phyloP scores from a whole-genome alignment of 2,113 vertebrate genomes.

The Corythornis madagascariensis region DNA sequence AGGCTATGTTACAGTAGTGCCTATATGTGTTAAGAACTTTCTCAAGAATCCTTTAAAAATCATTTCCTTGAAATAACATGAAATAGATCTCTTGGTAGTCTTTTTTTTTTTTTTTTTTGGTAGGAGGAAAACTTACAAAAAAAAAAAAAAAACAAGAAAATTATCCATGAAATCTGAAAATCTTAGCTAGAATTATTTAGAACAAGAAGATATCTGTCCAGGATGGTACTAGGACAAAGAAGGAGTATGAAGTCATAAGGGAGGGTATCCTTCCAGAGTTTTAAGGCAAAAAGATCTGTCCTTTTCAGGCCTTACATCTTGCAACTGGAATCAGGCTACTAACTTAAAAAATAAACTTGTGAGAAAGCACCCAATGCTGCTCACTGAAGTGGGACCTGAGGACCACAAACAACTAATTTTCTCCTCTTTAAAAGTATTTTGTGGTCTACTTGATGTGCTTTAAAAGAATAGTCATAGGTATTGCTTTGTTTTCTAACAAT shows the following conservation, averaged over 20 bases:
- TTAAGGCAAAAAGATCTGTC: background rate
- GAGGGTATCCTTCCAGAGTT: background rate
- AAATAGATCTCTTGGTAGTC: background rate
- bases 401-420: background rate
- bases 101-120: background rate
- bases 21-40: background rate
- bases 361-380: background rate
- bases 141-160: background rate
- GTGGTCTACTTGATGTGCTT: background rate
- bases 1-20: conserved; percentile 41
- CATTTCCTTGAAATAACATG: background rate
- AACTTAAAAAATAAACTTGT: background rate
- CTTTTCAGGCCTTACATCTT: background rate
- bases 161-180: background rate
- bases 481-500: background rate
- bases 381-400: background rate
- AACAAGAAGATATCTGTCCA: background rate
- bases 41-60: background rate
- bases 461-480: background rate
- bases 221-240: background rate
- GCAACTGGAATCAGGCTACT: background rate
- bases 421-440: background rate
- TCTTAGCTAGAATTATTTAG: background rate
- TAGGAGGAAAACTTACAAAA: background rate
- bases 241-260: background rate